These are phyloP conservation scores for Solenodon paradoxus DNA, from an alignment of 2,113 vertebrate genomes.

Conservation along the genomic window DNA sequence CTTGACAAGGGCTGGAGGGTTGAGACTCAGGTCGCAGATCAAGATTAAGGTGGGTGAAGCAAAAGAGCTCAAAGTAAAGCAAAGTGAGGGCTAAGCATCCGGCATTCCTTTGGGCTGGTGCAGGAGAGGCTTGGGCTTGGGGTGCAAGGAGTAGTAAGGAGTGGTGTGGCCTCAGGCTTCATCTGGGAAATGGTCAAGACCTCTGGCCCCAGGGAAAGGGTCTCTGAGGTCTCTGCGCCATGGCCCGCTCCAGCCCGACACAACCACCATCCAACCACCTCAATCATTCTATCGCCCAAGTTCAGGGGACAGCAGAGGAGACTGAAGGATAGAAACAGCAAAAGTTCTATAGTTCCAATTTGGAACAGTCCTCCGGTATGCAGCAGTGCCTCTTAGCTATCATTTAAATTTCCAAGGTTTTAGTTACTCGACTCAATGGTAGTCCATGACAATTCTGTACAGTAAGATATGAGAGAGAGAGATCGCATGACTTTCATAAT, in stretches of 20 bases:
- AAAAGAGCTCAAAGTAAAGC: not conserved
- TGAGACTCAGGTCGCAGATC: not conserved
- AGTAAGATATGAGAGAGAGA: too few species aligned
- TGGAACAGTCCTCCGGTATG: not conserved
- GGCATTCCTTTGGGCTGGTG: not conserved
- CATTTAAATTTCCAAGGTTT: too few species aligned
- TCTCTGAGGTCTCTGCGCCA: too few species aligned
- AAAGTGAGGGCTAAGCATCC: not conserved
- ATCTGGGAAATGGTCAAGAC: not conserved
- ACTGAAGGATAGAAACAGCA: not conserved
- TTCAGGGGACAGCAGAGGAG: not conserved
- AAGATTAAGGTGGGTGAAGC: not conserved
- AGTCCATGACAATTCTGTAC: too few species aligned
- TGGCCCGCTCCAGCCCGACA: too few species aligned
- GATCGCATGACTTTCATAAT: too few species aligned
- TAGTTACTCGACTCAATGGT: too few species aligned
- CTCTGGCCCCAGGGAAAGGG: too few species aligned
- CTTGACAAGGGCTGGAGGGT: not conserved
- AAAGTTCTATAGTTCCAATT: not conserved
- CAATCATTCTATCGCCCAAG: not conserved
- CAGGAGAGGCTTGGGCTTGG: not conserved
- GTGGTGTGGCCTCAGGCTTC: not conserved
- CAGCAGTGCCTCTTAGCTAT: too few species aligned
- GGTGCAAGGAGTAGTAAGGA: not conserved
- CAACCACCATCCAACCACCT: not conserved